phyloP scores from a whole-genome alignment of 2,797 vertebrate genomes.

The Rhabdomys pumilio region DNA sequence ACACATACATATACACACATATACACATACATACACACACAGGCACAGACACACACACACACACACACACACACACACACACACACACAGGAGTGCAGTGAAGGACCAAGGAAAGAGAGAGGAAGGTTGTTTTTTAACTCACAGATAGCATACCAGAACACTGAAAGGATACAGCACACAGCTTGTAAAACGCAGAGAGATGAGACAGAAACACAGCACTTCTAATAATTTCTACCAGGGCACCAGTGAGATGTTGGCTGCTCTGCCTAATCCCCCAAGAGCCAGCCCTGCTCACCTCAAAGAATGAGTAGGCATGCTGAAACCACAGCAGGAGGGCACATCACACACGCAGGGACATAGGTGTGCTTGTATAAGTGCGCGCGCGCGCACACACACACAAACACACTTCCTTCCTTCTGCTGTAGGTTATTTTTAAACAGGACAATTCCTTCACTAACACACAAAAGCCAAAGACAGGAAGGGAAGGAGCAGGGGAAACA shows the following conservation, averaged over 20 bases:
- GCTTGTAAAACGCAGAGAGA: neutral
- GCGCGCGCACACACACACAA: neutral
- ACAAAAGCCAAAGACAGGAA: neutral
- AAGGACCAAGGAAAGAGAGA: neutral
- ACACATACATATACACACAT: too few species aligned
- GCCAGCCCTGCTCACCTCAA: neutral
- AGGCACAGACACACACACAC: neutral
- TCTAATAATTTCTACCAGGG: neutral
- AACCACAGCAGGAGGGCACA: neutral
- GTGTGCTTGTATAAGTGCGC: too few species aligned
- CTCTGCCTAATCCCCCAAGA: neutral
- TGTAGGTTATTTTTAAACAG: neutral
- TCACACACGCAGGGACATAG: neutral
- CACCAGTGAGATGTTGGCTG: neutral
- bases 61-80: neutral
- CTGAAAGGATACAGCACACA: neutral
- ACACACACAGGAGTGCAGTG: neutral
- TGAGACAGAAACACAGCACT: neutral
- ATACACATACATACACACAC: neutral
- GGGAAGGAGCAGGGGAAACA: fast-evolving
- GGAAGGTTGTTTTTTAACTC: neutral
- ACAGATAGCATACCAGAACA: neutral
- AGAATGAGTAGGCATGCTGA: neutral
- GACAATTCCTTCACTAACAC: neutral
- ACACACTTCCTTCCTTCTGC: constrained; percentile 30